These are phyloP conservation scores for Monochamus saltuarius DNA, from an alignment of 1,140 invertebrate genomes.

Conservation along the genomic window DNA sequence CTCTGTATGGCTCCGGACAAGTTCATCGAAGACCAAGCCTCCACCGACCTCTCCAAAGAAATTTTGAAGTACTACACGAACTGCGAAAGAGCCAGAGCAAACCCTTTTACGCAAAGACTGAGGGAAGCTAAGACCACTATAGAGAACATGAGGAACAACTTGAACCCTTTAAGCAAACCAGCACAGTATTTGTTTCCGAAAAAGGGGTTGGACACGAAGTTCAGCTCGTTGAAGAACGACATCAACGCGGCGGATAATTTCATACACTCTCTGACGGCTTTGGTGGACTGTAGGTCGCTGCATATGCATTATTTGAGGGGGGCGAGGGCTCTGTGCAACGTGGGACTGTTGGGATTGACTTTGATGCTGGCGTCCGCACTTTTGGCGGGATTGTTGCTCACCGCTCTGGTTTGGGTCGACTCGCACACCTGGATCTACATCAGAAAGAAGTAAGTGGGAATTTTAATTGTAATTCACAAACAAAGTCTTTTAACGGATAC, in stretches of 20 bases:
- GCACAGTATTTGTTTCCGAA: conserved; percentile 61
- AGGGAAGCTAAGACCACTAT: conserved; percentile 73
- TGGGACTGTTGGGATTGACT: conserved; percentile 75
- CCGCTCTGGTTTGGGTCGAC: conserved; percentile 88
- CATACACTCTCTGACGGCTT: conserved; percentile 61
- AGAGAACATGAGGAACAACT: conserved; percentile 66
- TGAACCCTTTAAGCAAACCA: conserved; percentile 58
- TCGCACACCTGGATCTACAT: conserved; percentile 97
- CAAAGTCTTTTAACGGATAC: too few relatives aligned
- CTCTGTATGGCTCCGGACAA: conserved; percentile 73
- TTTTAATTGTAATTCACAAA: too few relatives aligned
- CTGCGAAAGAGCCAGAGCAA: conserved; percentile 74
- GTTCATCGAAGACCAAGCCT: conserved; percentile 48
- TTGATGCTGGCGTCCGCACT: conserved; percentile 84
- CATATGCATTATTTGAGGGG: conserved; percentile 78
- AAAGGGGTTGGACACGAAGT: conserved; percentile 40
- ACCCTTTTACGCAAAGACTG: conserved; percentile 76
- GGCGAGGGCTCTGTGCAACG: conserved; percentile 75
- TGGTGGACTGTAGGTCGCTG: conserved; percentile 77
- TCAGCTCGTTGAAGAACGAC: conserved; percentile 68
- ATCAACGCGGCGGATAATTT: conserved; percentile 67
- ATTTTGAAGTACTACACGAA: conserved; percentile 80
- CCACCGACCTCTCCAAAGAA: conserved; percentile 55
- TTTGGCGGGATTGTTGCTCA: conserved; percentile 83
- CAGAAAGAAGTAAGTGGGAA: conserved; percentile 73